These are phyloP conservation scores for Diuraphis noxia DNA, from an alignment of 1,140 invertebrate genomes.

Conservation along the genomic window DNA sequence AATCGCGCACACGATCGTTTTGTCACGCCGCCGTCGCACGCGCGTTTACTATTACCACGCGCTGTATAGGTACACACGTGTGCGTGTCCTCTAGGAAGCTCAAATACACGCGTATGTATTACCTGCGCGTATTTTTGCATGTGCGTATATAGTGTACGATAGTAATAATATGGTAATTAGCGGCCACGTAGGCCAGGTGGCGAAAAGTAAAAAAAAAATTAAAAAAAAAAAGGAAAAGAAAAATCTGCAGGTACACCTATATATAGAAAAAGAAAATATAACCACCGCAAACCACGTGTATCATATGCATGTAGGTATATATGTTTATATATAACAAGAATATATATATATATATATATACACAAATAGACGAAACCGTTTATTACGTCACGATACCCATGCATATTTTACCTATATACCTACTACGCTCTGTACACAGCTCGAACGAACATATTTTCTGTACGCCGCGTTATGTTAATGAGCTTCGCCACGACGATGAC, in stretches of 20 bases:
- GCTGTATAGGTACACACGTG: no score
- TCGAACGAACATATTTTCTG: not conserved
- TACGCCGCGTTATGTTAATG: not conserved
- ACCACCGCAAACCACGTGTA: not conserved
- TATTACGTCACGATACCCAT: not conserved
- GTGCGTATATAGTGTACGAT: not conserved
- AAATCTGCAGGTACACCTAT: not conserved
- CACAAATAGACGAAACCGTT: not conserved
- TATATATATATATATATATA: no score
- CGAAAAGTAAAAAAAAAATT: not conserved
- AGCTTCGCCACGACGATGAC: not conserved
- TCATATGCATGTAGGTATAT: not conserved
- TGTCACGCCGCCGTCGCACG: constrained; percentile 35
- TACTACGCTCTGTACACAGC: no score
- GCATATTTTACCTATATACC: no score
- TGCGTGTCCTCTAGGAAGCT: not conserved
- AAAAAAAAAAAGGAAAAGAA: not conserved
- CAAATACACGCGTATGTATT: not conserved
- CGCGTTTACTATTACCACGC: not conserved
- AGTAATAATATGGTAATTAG: constrained; percentile 46
- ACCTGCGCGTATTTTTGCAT: not conserved
- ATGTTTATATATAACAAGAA: no score
- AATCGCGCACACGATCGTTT: constrained; percentile 51
- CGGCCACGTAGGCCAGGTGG: not conserved
- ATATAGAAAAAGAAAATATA: not conserved